Evolutionary conservation across 2,113 vertebrate species (phyloP), one percentile per base, ranked within the genome.

Genomic region (Lepus europaeus): DNA sequence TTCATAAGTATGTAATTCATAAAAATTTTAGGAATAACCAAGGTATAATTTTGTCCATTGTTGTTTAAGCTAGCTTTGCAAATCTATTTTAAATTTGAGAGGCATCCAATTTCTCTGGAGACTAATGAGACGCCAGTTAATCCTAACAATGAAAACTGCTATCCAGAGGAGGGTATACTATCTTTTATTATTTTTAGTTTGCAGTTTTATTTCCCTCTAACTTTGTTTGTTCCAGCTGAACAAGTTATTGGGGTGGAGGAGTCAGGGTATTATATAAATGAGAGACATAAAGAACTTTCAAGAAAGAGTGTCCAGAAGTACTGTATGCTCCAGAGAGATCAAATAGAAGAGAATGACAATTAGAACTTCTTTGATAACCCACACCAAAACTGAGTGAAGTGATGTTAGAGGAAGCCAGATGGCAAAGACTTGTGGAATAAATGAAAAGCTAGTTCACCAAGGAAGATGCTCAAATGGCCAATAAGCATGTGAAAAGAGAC

Each of bases 161-260:
- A 31, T 25, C 66, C 25, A 72, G 20, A 29, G 25, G 53, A 68
- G 5, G 2, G 20, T 49, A 80, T 45, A n/a, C 6, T 11, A 31
- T 79, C 13, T 69, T 89, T 78, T 84, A 61, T 83, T 12, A 12
- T 63, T 89, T 89, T 88, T 85, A 39, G 72, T 73, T 77, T 77
- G 86, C 3, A 5, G 0, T 82, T 77, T 59, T 70, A n/a, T 93
- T 66, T 63, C 69, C 23, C 23, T 36, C 49, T n/a, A 68, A 31
- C 14, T 56, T 49, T 17, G 9, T 53, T 82, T 39, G 9, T 85
- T 36, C 74, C 17, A 51, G 81, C 79, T 68, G 73, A 73, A 66
- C n/a, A 88, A 49, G 29, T 61, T 63, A 49, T 36, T 64, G 0
- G 5, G 6, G 8, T 49, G 9, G 22, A 31, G 2, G 59, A 82